Evolutionary conservation across 2,797 vertebrate genomes (phyloP), one percentile per base, ranked within the genome.

Genomic region (Leucoraja ocellata): DNA sequence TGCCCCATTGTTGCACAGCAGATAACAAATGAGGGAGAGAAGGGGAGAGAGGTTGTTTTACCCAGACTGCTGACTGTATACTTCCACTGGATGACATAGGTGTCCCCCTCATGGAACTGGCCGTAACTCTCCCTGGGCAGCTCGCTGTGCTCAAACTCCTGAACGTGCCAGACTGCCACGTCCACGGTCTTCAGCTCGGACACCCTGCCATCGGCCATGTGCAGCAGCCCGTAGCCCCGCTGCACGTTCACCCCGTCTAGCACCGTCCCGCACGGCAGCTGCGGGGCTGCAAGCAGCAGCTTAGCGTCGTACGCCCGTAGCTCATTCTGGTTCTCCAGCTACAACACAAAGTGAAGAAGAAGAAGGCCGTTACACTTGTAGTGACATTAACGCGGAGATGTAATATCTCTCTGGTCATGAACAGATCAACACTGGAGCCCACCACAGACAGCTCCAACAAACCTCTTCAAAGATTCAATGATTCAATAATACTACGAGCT

Each of bases 11-110:
- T 23, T 88, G 32, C 23, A 46, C 71, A 74, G 18, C 2, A 73
- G 71, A 18, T 73, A 21, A 73, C 18, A 21, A 25, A 61, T 28
- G 71, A 91, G n/a, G 4, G 73, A 91, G 39, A 91, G 28, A 18
- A 1, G 46, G 6, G 36, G 3, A 90, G 32, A 68, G 0, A 79
- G 32, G 39, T n/a, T 39, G 7, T 32, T 21, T 90, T 93, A 96
- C 97, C 96, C 4, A 90, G 91, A 46, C 93, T 32, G 93, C 16
- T 93, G 91, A 96, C 93, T 93, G n/a, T 93, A 95, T 97, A 97
- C 0, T 94, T 97, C 97, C 97, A 97, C 95, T 95, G 95, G 93
- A 97, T 78, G 81, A 97, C 95, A 18, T 97, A 97, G 1, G 96
- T 96, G 91, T 97, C 96, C 46, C 95, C 96, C 93, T 97, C 96